Base-by-base conservation (phyloP, 2,888 invertebrate species). In the Acrocyrtus sp. region DNA sequence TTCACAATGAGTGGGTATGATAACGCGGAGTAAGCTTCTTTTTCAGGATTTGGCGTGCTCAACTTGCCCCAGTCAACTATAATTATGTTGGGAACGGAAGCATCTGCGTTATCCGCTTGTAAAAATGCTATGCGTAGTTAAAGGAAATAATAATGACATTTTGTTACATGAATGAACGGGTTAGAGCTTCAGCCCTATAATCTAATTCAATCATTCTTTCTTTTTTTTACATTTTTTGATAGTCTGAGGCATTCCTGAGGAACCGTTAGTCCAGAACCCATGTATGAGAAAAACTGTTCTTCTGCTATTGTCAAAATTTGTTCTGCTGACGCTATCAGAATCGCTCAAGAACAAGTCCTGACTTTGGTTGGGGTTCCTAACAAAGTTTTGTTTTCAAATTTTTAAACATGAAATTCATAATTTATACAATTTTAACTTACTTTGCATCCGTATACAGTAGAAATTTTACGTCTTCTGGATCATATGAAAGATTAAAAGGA, bases 51-150 rank as follows among this genome's bases (percentile, higher is more conserved):
- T 2, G 73, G 73, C 1, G 56, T 34, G 5, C 54, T 26, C 34
- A 74, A n/a, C 45, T 54, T 53, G 15, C 68, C 73, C 73, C 73
- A 74, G 21, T 68, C 63, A 0, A 74, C 67, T 0, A 68, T 62
- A 17, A 68, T 51, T 8, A 65, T 43, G 60, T 74, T 68, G 0
- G 57, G 45, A 4, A 74, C 17, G n/a, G n/a, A n/a, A n/a, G n/a
- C 2, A n/a, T n/a, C n/a, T n/a, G n/a, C n/a, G n/a, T n/a, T n/a
- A n/a, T 39, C n/a, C 0, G 63, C 62, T 27, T 58, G 27, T 27
- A 74, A 24, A 50, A 57, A 69, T 1, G 60, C 68, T 73, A 19
- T 27, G 34, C 45, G 43, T 17, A 8, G 6, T 3, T 22, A 45
- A 22, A 15, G 21, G 19, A 34, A 54, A 43, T 29, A 17, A n/a